Conservation (phyloP, 2,113 vertebrate genomes). For the Apodemus speciosus region DNA sequence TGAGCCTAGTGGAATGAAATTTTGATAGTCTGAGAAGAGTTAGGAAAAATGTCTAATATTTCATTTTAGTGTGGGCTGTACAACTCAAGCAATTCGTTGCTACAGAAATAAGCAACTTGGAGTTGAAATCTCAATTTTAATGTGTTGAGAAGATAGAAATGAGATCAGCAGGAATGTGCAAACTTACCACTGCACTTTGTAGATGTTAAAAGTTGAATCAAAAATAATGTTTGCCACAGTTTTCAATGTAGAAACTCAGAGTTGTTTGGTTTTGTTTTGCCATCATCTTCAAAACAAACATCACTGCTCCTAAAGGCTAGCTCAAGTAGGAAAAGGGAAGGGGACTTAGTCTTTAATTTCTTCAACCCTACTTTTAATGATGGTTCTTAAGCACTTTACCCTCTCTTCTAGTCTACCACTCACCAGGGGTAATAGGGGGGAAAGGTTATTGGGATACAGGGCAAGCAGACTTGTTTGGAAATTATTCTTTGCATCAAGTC, state of each 20-base stretch:
- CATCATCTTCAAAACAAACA: constrained; percentile 44
- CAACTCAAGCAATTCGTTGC: not conserved
- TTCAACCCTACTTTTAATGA: no score
- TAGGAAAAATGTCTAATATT: constrained; percentile 48
- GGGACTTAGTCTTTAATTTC: no score
- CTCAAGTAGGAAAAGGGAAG: not conserved
- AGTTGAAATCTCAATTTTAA: constrained; percentile 41
- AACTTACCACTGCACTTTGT: not conserved
- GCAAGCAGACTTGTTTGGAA: no score
- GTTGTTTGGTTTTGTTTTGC: not conserved
- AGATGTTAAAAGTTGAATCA: constrained; percentile 25
- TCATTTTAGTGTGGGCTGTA: constrained; percentile 28
- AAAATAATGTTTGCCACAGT: not conserved
- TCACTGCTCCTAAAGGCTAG: not conserved
- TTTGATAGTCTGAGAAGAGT: not conserved
- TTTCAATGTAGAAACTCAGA: not conserved
- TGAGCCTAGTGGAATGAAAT: constrained; percentile 21
- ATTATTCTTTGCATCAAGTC: no score
- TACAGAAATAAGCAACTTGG: constrained; percentile 9
- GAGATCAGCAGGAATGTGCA: not conserved
- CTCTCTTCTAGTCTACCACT: no score
- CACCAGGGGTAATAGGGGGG: no score
- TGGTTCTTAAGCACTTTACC: no score
- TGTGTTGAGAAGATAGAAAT: constrained; percentile 40
- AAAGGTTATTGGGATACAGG: no score